Conservation (phyloP, 2,888 invertebrate genomes). For the Eilema depressum region DNA sequence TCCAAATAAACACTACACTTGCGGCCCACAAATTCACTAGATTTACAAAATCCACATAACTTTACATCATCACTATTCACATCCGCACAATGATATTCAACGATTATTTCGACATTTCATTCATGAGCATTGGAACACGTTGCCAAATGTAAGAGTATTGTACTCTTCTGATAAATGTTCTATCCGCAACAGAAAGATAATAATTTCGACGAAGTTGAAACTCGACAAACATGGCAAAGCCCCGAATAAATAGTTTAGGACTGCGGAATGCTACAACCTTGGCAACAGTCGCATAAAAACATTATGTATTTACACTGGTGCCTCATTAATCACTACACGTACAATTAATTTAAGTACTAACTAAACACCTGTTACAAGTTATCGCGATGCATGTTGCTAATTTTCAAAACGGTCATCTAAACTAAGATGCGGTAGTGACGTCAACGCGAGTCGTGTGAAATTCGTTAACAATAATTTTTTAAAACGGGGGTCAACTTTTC, state of each 20-base stretch:
- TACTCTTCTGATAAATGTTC: conserved; percentile 74
- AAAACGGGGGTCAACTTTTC: conserved; percentile 87
- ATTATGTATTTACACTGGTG: conserved; percentile 55
- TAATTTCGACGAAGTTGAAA: conserved; percentile 78
- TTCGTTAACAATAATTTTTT: conserved; percentile 85
- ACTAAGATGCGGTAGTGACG: conserved; percentile 73
- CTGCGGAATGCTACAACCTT: conserved; percentile 76
- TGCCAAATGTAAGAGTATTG: conserved; percentile 67
- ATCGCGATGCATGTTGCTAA: conserved; percentile 41
- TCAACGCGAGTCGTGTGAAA: conserved; percentile 80
- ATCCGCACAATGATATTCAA: conserved; percentile 57
- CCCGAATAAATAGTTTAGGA: conserved; percentile 76
- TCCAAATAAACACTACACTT: conserved; percentile 58
- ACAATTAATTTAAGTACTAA: conserved; percentile 38
- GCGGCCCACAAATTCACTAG: conserved; percentile 55
- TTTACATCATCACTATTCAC: conserved; percentile 51
- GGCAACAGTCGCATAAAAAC: conserved; percentile 69
- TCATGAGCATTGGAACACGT: conserved; percentile 65
- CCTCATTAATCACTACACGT: conserved; percentile 55
- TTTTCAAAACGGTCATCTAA: conserved; percentile 51
- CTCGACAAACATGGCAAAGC: conserved; percentile 81
- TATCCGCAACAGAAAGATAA: conserved; percentile 78
- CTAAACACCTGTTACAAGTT: conserved; percentile 48
- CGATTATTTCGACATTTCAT: conserved; percentile 65
- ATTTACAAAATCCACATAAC: conserved; percentile 41